Evolutionary conservation across 2,888 invertebrate species (phyloP).

Genomic region (Tigriopus californicus): DNA sequence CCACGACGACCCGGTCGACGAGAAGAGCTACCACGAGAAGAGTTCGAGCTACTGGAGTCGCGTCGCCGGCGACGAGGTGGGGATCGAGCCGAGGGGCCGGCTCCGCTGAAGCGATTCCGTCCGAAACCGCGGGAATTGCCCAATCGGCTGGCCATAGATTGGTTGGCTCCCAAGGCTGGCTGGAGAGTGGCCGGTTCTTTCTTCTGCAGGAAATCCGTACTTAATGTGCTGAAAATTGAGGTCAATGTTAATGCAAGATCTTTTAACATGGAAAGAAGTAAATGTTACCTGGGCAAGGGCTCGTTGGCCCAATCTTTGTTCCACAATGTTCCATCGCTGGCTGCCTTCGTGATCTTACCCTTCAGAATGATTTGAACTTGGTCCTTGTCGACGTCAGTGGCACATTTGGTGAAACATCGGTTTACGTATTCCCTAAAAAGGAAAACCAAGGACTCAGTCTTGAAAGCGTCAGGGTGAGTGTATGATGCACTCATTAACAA

Average conservation of each 20-base stretch:
- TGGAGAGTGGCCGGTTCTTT: not conserved
- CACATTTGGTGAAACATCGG: slow-evolving; percentile 76
- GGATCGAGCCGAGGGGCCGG: too few relatives aligned
- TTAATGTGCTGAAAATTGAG: slow-evolving; percentile 15
- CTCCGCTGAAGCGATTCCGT: not conserved
- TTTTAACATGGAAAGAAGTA: not conserved
- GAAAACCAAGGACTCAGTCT: not conserved
- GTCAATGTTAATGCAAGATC: not conserved
- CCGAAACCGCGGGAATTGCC: not conserved
- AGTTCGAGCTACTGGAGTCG: not conserved
- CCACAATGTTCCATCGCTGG: slow-evolving; percentile 66
- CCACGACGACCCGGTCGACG: not conserved
- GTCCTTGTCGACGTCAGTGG: slow-evolving; percentile 70
- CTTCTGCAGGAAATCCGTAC: slow-evolving; percentile 15
- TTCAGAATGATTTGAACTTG: slow-evolving; percentile 83
- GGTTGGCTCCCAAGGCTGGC: not conserved
- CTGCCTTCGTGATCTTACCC: slow-evolving; percentile 76
- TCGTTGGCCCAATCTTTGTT: slow-evolving; percentile 87
- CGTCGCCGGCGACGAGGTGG: not conserved
- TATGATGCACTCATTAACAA: not conserved
- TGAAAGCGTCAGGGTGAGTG: not conserved
- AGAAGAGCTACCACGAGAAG: not conserved
- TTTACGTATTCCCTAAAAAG: slow-evolving; percentile 53
- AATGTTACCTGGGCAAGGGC: slow-evolving; percentile 45
- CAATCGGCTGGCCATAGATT: not conserved